These are phyloP conservation scores for Drosophila suzukii DNA, from an alignment of 1,140 invertebrate genomes.

Conservation along the genomic window DNA sequence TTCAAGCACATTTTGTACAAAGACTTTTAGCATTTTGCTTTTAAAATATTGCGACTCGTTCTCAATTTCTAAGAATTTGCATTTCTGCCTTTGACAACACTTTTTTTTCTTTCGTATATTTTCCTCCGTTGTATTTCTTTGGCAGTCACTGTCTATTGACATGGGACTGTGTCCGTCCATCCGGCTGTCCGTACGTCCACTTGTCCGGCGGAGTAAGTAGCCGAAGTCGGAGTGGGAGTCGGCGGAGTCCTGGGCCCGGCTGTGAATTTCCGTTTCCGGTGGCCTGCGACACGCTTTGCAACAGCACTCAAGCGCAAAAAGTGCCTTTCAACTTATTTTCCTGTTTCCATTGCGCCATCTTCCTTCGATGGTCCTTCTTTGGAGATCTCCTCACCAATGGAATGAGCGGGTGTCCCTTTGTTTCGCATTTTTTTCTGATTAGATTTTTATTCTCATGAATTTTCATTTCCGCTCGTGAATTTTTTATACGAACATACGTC, in stretches of 20 bases:
- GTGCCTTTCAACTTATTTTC: constrained; percentile 77
- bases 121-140: constrained; percentile 24
- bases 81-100: constrained; percentile 68
- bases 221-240: constrained; percentile 37
- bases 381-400: constrained; percentile 8
- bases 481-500: constrained; percentile 43
- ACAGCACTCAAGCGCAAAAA: constrained; percentile 72
- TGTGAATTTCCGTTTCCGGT: constrained; percentile 76
- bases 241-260: constrained; percentile 43
- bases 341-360: constrained; percentile 62
- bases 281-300: constrained; percentile 63
- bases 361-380: constrained; percentile 25
- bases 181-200: constrained; percentile 23
- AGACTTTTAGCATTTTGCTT: constrained; percentile 48
- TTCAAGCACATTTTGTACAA: constrained; percentile 51
- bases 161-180: constrained; percentile 50
- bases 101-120: constrained; percentile 15
- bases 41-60: constrained; percentile 71
- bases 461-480: constrained; percentile 70
- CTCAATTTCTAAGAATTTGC: constrained; percentile 74
- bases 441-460: constrained; percentile 76
- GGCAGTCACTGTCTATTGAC: constrained; percentile 56
- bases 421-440: constrained; percentile 65
- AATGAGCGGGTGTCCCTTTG: constrained; percentile 43
- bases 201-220: constrained; percentile 61